phyloP scores from a whole-genome alignment of 2,888 invertebrate genomes.

The Scaptomyza reducta region DNA sequence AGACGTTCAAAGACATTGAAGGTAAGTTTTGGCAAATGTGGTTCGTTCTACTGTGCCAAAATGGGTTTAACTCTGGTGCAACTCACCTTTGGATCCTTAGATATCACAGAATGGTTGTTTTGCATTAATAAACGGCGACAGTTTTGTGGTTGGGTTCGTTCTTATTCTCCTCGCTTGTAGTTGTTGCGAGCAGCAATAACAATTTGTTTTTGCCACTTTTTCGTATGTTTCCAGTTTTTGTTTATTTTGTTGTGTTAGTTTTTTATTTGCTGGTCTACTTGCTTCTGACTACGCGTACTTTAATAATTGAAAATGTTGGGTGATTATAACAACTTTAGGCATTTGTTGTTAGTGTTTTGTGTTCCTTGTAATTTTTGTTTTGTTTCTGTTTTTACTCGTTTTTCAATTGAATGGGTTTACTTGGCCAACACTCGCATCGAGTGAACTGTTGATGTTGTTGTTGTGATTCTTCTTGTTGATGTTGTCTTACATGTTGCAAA shows the following conservation, averaged over 20 bases:
- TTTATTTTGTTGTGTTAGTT: constrained; percentile 24
- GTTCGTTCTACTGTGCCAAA: constrained; percentile 47
- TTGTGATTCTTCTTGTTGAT: constrained; percentile 37
- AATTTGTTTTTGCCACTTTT: constrained; percentile 31
- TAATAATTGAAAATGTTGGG: constrained; percentile 31
- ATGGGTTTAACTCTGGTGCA: constrained; percentile 27
- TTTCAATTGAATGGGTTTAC: constrained; percentile 29
- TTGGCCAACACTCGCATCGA: constrained; percentile 38
- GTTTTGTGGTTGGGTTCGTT: constrained; percentile 35
- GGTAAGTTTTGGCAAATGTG: constrained; percentile 31
- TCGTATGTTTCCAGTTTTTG: constrained; percentile 22
- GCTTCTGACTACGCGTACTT: constrained; percentile 33
- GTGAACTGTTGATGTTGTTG: constrained; percentile 34
- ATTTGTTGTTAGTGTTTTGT: constrained; percentile 8
- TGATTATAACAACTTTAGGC: constrained; percentile 5
- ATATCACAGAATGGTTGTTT: constrained; percentile 77
- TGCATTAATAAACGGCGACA: constrained; percentile 59
- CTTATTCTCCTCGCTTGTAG: constrained; percentile 14
- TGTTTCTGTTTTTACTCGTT: constrained; percentile 16
- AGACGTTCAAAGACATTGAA: not conserved
- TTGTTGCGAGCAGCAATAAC: constrained; percentile 18
- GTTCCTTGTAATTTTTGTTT: constrained; percentile 29
- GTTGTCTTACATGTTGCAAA: constrained; percentile 51
- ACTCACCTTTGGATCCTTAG: constrained; percentile 78
- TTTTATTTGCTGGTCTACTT: constrained; percentile 38